Base-by-base conservation (phyloP, 2,113 vertebrate genomes). In the Neolamprologus kungweensis region DNA sequence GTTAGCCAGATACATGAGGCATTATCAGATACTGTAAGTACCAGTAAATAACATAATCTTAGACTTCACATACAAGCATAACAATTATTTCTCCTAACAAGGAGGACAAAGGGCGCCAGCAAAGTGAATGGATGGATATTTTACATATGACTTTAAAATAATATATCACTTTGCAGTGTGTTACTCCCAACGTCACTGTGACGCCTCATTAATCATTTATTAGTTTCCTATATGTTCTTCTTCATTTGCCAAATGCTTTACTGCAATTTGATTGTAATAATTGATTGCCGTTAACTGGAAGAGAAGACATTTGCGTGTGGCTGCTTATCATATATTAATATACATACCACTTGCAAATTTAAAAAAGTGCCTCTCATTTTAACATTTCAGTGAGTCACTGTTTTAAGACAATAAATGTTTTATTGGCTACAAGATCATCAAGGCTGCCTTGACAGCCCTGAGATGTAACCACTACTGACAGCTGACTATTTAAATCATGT, bases 361-460 rank as follows among this genome's bases (percentile, higher is more conserved):
- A 16, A 50, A 50, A 50, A 2, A 78, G 45, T 33, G 45, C 6
- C 60, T 26, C 40, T 65, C 7, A 40, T 73, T 57, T 83, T 4
- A 83, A 81, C 88, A 83, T 85, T 85, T 83, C 11, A 87, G 80
- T 21, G n/a, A 82, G 21, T 4, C 19, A 63, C 55, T 81, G 78
- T 86, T 58, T 60, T 19, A 51, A 73, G 17, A 19, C n/a, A 31
- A 88, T 85, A 31, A 89, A 89, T 82, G 40, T 90, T 90, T 87
- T 19, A 88, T 33, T 90, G 60, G 71, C n/a, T 37, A 60, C 33
- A 31, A 40, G 71, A 81, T 90, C 84, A 75, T 19, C 10, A 9
- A 54, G 63, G 81, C 23, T 51, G 82, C 57, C 63, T 40, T 80
- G 33, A 82, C n/a, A 54, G 60, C 42, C 63, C 7, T 33, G 33